Conservation (phyloP, 2,888 invertebrate genomes). For the Habroteleia sp. region DNA sequence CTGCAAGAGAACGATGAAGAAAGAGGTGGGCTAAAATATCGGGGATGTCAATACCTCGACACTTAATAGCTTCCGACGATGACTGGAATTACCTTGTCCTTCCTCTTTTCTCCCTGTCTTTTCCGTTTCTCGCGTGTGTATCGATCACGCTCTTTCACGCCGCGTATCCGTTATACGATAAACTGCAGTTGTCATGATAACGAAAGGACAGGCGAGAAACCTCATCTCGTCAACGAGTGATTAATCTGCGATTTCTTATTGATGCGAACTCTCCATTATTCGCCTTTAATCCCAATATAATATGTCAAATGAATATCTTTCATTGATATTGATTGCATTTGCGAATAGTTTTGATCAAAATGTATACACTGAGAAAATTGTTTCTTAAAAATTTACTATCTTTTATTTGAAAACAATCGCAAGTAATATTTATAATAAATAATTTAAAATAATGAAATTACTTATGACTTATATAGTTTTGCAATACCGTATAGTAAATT, state of each 20-base stretch:
- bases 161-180: slow-evolving; percentile 19
- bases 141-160: slow-evolving; percentile 14
- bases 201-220: slow-evolving; percentile 15
- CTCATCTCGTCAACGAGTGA: slow-evolving; percentile 4
- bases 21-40: slow-evolving; percentile 10
- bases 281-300: slow-evolving; percentile 4
- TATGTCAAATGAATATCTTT: slow-evolving; percentile 5
- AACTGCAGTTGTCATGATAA: slow-evolving; percentile 29
- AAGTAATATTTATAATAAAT: no score
- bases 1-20: neutral
- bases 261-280: neutral
- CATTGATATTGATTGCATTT: slow-evolving; percentile 7
- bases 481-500: no score
- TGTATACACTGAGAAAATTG: no score
- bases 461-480: no score
- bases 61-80: slow-evolving; percentile 44
- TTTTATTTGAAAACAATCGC: no score
- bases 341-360: neutral
- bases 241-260: slow-evolving; percentile 24
- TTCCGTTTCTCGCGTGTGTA: slow-evolving; percentile 11
- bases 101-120: slow-evolving; percentile 1
- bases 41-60: slow-evolving; percentile 19
- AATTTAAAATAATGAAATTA: no score
- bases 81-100: slow-evolving; percentile 24
- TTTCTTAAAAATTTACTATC: no score